Evolutionary conservation across 1,140 invertebrate species (phyloP), one percentile per base, ranked within the genome.

Genomic region (Diprion similis): DNA sequence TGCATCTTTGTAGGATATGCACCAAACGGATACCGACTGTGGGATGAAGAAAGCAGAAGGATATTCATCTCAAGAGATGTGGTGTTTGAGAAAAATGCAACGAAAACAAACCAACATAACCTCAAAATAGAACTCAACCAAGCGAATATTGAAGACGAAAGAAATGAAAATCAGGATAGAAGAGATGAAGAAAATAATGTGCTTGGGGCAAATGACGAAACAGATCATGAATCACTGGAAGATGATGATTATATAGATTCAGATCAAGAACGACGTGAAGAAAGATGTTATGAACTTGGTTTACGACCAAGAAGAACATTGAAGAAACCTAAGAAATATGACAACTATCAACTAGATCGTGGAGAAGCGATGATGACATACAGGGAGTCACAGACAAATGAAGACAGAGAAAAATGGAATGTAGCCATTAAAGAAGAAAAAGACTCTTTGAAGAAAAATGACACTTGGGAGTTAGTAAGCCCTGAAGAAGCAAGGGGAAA

Each of bases 11-110:
- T 71, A n/a, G 79, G 79, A 0, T 80, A 80, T 72, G 66, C 74
- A 15, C 46, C 70, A 13, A 80, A 79, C n/a, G 76, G 74, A 10
- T 80, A 77, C 48, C 51, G 74, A 76, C 46, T 79, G 13, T 78
- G 80, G 79, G 51, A 76, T 73, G 59, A 75, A 10, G 71, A 76
- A 73, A 72, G 78, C 75, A 45, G 70, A 68, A 83, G 81, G 72
- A 70, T 79, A 45, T 76, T 77, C 11, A 69, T 69, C 13, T 59
- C 71, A 10, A 73, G 75, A 73, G 78, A 81, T 66, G 77, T 80
- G 10, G 65, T 70, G 2, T 78, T 76, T 65, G 51, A 71, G n/a
- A 73, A 77, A 73, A 51, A 67, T 15, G 24, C 24, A 37, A 37
- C 6, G 24, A 37, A 37, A 37, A 37, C 24, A 37, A 37, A 37